A percentile compares a stretch with the other conserved stretches of the same genome.
Conservation (phyloP, 2,888 invertebrate genomes). For the Choreutis nemorana region DNA sequence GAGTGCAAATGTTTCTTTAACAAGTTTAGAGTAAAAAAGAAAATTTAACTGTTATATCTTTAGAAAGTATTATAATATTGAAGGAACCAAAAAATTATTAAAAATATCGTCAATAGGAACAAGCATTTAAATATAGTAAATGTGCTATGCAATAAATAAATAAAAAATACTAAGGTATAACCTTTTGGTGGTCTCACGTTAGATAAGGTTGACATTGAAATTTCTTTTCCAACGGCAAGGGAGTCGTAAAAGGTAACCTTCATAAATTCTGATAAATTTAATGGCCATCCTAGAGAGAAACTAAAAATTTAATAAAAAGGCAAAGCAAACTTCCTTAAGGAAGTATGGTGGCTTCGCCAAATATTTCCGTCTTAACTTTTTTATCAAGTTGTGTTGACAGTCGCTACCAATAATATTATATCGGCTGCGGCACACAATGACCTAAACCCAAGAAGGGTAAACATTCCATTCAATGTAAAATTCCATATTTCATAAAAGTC, state of each 20-base stretch:
- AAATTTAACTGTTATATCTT: slow-evolving; percentile 10
- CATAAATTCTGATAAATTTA: slow-evolving; percentile 18
- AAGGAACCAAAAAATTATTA: too few species aligned
- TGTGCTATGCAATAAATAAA: too few species aligned
- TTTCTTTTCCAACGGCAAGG: too few species aligned
- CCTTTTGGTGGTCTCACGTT: too few species aligned
- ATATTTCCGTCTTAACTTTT: slow-evolving; percentile 54
- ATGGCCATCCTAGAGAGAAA: neutral
- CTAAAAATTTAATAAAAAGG: slow-evolving; percentile 16
- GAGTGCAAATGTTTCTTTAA: slow-evolving; percentile 6
- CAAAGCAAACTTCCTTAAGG: slow-evolving; percentile 43
- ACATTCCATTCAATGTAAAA: slow-evolving; percentile 42
- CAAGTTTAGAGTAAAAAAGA: slow-evolving; percentile 1
- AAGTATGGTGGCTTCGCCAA: slow-evolving; percentile 35
- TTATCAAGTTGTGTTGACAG: slow-evolving; percentile 46
- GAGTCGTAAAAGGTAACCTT: slow-evolving; percentile 11
- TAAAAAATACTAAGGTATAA: too few species aligned
- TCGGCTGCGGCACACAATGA: slow-evolving; percentile 39
- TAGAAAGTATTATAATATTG: too few species aligned
- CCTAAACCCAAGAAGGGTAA: slow-evolving; percentile 46
- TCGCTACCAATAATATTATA: slow-evolving; percentile 41
- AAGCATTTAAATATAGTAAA: too few species aligned
- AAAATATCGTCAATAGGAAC: too few species aligned
- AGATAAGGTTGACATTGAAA: too few species aligned
- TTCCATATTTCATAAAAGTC: slow-evolving; percentile 33